A percentile compares a stretch with the other conserved stretches of the same genome.
These are phyloP conservation scores for Cynocephalus volans DNA, from an alignment of 2,113 vertebrate genomes.

Conservation along the genomic window DNA sequence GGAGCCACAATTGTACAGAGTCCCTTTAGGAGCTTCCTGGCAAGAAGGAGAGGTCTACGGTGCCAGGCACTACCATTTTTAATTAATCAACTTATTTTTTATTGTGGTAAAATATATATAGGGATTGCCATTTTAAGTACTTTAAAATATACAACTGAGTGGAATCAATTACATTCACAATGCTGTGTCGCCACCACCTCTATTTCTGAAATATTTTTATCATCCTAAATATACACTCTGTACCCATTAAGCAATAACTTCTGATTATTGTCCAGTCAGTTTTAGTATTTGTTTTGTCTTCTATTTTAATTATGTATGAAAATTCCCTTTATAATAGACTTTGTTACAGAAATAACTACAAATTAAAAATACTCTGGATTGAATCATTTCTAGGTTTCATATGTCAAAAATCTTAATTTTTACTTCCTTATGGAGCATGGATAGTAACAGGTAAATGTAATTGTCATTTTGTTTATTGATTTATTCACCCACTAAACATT, in stretches of 20 bases:
- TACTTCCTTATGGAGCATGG: background rate
- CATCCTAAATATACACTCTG: too few relatives aligned
- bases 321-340: background rate
- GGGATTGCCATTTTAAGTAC: too few relatives aligned
- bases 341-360: background rate
- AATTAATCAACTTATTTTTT: too few relatives aligned
- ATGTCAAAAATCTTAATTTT: background rate
- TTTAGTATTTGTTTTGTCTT: background rate
- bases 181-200: too few relatives aligned
- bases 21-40: background rate
- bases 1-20: background rate
- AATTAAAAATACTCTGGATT: background rate
- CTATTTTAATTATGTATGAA: background rate
- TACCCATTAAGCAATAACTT: too few relatives aligned
- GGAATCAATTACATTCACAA: too few relatives aligned
- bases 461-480: background rate
- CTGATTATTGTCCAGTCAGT: too few relatives aligned
- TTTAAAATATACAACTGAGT: too few relatives aligned
- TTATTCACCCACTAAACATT: background rate
- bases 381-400: background rate
- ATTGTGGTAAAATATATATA: too few relatives aligned
- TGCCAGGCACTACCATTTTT: background rate
- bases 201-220: too few relatives aligned
- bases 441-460: background rate
- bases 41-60: background rate